Evolutionary conservation across 1,140 invertebrate genomes (phyloP), one percentile per base, ranked within the genome.

Genomic region (Lerema accius): DNA sequence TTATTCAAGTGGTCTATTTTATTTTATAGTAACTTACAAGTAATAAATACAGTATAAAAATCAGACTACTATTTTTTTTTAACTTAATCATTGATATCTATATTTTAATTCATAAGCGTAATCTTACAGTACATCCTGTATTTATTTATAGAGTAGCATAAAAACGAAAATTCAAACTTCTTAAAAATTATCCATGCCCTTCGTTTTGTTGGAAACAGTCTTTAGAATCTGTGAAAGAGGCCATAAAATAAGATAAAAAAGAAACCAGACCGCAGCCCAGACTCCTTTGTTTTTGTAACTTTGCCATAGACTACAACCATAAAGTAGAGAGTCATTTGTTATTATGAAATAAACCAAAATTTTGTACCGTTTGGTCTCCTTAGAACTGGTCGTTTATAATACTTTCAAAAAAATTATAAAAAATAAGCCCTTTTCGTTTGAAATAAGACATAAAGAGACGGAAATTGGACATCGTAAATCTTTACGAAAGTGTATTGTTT

Each of bases 181-280:
- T 32, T 32, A 32, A 32, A 32, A 7, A 32, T 32, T 32, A 37
- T 37, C 35, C 35, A n/a, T 37, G 35, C 35, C 35, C 35, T n/a
- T 37, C n/a, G 35, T 11, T 37, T 37, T 37, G 35, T 37, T 37
- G 35, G n/a, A 37, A 37, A 37, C 35, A 37, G 35, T 37, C 35
- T 37, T 37, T 37, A 37, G 35, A 37, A 37, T 37, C 35, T 37
- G 35, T 37, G 35, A 37, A 37, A 37, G 35, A 37, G 35, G 35
- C 35, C 35, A 37, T 37, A 37, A 37, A 37, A 37, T 37, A 37
- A 37, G n/a, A 11, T 37, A 37, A 37, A 37, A 37, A 37, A 37
- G 35, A 11, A 4, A 11, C 35, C 35, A 37, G 35, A 37, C 35
- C 35, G 35, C 35, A 37, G 35, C 35, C 3, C 35, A 11, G n/a